Conservation (phyloP, 1,140 invertebrate species). For the Drosophila kohkoa region DNA sequence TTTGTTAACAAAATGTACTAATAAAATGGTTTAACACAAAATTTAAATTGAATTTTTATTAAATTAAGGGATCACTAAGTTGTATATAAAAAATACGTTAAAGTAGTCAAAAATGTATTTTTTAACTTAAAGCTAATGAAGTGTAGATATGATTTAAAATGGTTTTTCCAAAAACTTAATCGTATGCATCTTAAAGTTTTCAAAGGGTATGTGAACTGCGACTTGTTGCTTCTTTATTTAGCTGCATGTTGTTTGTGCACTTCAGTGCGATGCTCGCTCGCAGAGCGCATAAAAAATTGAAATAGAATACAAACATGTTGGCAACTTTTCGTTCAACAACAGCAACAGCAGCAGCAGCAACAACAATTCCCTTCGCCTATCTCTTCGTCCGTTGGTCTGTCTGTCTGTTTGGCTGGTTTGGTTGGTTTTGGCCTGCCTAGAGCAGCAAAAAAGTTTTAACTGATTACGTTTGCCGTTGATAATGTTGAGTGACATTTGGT, state of each 20-base stretch:
- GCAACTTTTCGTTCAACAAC: slow-evolving; percentile 62
- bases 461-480: slow-evolving; percentile 80
- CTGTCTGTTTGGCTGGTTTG: slow-evolving; percentile 58
- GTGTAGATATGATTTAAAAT: neutral
- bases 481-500: slow-evolving; percentile 81
- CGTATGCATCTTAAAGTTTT: neutral
- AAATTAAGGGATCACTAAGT: no score
- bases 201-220: slow-evolving; percentile 27
- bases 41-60: no score
- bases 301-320: slow-evolving; percentile 79
- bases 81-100: no score
- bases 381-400: slow-evolving; percentile 21
- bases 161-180: neutral
- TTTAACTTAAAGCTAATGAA: neutral
- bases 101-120: no score
- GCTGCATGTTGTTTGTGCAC: slow-evolving; percentile 33
- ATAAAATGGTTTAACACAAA: no score
- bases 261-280: slow-evolving; percentile 44
- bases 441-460: slow-evolving; percentile 76
- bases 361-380: slow-evolving; percentile 6
- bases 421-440: slow-evolving; percentile 52
- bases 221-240: slow-evolving; percentile 6
- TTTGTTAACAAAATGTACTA: no score
- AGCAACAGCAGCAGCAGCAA: slow-evolving; percentile 12
- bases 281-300: slow-evolving; percentile 71